Evolutionary conservation across 2,113 vertebrate species (phyloP), one percentile per base, ranked within the genome.

Genomic region (Fregata magnificens): DNA sequence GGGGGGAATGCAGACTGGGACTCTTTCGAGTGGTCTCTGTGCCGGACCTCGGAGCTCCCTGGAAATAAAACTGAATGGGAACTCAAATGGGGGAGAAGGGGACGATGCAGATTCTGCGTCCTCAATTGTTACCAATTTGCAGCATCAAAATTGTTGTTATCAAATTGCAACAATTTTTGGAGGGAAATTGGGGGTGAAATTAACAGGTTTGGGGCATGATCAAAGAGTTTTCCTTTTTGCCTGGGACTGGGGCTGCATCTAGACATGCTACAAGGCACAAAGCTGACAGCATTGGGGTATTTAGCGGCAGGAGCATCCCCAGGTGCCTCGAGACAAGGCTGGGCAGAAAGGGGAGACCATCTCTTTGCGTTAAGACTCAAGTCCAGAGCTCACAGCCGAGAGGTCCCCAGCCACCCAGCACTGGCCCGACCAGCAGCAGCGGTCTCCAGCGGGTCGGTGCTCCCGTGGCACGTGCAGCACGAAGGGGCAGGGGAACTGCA

Each of bases 391-490:
- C n/a, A 4, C 0, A 8, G n/a, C 71, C 82, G 19, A 14, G 40
- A 67, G 12, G 29, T 11, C n/a, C 58, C 40, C n/a, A 38, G 78
- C 0, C 49, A 31, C 2, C 22, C 22, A 29, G 40, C 67, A 13
- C 34, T 8, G 29, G 7, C 38, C 49, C 11, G 7, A 42, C 28
- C 55, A 44, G 18, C 32, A 47, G 59, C 72, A 45, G 22, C 11
- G 65, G 49, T 74, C 24, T 58, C 67, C 84, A 29, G 14, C 1
- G 8, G 13, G 3, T 4, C 10, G 6, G 10, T 58, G 67, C 40
- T 42, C 18, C 20, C 3, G 0, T 6, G 72, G 40, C 40, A 31
- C 0, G 1, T 14, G 18, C 14, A 15, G 58, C n/a, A 31, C 11
- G 6, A 15, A 65, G 45, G 13, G 31, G 8, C 38, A 32, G 66